Evolutionary conservation across 2,888 invertebrate species (phyloP).

Genomic region (Megamerina dolium): DNA sequence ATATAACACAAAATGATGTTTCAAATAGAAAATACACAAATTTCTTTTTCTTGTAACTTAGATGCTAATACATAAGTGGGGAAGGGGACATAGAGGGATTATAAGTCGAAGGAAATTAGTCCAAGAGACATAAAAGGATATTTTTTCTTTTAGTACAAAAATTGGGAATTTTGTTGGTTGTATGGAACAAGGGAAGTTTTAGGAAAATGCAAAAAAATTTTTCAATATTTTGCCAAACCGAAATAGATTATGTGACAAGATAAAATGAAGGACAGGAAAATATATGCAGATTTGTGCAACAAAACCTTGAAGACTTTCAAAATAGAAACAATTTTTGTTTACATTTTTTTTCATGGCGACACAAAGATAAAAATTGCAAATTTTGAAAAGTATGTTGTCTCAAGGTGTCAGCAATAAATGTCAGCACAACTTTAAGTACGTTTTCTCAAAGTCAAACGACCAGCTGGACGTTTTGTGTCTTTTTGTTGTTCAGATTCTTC

Average conservation of each 20-base stretch:
- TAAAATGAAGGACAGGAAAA: not conserved
- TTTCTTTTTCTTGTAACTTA: too few relatives aligned
- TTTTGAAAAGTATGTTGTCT: not conserved
- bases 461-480: conserved; percentile 38
- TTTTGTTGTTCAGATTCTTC: conserved; percentile 41
- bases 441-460: conserved; percentile 43
- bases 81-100: too few relatives aligned
- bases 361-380: not conserved
- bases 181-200: not conserved
- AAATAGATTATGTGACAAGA: not conserved
- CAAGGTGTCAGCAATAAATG: not conserved
- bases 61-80: too few relatives aligned
- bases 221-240: not conserved
- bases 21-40: too few relatives aligned
- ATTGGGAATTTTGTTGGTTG: too few relatives aligned
- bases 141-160: too few relatives aligned
- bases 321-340: too few relatives aligned
- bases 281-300: not conserved
- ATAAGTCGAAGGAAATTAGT: too few relatives aligned
- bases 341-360: too few relatives aligned
- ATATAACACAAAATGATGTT: too few relatives aligned
- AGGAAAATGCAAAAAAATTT: too few relatives aligned
- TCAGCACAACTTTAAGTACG: conserved; percentile 31
- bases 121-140: too few relatives aligned
- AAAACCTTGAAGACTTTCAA: not conserved